Conservation (phyloP, 2,888 invertebrate genomes). For the Notocelia uddmanniana region DNA sequence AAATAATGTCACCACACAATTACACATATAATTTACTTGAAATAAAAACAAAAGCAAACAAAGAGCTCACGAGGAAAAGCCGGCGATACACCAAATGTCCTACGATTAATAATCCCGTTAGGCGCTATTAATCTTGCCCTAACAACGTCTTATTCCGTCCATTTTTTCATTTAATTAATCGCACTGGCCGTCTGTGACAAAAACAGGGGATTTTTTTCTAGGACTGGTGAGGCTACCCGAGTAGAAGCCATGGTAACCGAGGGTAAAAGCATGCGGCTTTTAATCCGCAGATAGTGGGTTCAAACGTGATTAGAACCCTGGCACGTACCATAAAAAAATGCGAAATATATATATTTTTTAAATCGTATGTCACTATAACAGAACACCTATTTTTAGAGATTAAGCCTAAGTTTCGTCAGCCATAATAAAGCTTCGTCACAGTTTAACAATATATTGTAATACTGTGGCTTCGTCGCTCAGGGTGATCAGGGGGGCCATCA, state of each 20-base stretch:
- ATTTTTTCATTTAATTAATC: constrained; percentile 45
- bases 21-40: constrained; percentile 23
- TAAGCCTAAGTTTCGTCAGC: no score
- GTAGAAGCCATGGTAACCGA: neutral
- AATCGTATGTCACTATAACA: no score
- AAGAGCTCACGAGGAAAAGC: constrained; percentile 21
- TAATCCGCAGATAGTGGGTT: no score
- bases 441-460: no score
- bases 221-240: neutral
- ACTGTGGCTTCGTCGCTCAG: no score
- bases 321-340: no score
- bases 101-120: constrained; percentile 41
- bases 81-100: constrained; percentile 39
- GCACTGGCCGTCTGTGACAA: constrained; percentile 32
- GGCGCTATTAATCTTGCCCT: constrained; percentile 42
- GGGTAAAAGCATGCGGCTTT: no score
- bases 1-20: constrained; percentile 14
- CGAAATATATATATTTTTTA: no score
- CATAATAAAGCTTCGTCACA: no score
- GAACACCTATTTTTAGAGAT: no score
- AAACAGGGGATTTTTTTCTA: constrained; percentile 30
- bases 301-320: no score
- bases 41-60: constrained; percentile 20
- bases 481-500: no score
- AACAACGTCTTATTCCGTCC: constrained; percentile 42